These are phyloP conservation scores for Plectrocnemia conspersa DNA, from an alignment of 1,140 invertebrate species.

Conservation along the genomic window DNA sequence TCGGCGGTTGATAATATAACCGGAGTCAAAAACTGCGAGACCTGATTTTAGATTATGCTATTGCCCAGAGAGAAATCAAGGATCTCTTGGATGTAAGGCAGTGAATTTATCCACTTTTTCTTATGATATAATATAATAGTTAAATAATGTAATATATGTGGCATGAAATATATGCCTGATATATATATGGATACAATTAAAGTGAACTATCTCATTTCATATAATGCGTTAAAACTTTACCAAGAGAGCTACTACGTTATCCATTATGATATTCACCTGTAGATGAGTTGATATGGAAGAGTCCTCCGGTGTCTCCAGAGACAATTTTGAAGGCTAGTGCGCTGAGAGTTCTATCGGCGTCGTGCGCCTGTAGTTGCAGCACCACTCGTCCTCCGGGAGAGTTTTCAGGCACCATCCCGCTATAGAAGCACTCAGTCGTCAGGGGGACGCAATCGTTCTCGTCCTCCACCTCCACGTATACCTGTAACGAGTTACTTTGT, in stretches of 20 bases:
- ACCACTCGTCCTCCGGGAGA: slow-evolving; percentile 65
- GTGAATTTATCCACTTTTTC: no score
- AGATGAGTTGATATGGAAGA: slow-evolving; percentile 76
- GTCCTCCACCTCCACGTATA: slow-evolving; percentile 77
- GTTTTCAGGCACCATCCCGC: slow-evolving; percentile 76
- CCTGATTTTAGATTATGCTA: no score
- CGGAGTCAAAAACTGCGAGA: no score
- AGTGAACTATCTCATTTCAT: background rate
- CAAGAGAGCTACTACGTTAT: no score
- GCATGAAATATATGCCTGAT: no score
- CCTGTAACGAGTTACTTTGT: slow-evolving; percentile 46
- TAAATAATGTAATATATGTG: no score
- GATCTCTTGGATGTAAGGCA: no score
- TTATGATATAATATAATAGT: no score
- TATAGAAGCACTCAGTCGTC: slow-evolving; percentile 76
- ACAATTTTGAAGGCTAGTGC: slow-evolving; percentile 71
- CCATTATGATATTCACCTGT: slow-evolving; percentile 75
- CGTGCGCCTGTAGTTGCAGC: slow-evolving; percentile 69
- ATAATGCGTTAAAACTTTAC: background rate
- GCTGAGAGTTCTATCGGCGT: slow-evolving; percentile 71
- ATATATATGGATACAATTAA: no score
- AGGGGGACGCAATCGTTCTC: slow-evolving; percentile 87
- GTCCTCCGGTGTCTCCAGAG: slow-evolving; percentile 77
- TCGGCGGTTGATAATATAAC: no score
- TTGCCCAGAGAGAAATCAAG: no score